phyloP scores from a whole-genome alignment of 2,797 vertebrate species.

The Miichthys miiuy region DNA sequence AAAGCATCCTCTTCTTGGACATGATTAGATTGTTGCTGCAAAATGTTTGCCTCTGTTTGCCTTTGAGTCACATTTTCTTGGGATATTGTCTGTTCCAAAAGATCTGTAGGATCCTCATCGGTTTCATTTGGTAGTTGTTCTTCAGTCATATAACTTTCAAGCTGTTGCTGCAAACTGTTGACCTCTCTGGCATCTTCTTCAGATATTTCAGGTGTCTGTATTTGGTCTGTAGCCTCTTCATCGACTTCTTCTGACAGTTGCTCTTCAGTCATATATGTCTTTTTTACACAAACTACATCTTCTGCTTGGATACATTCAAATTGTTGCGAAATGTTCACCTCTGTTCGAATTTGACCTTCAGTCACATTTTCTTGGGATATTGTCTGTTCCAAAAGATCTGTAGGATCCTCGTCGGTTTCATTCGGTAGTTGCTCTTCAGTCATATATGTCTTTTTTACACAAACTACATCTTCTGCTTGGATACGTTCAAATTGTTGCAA shows the following conservation, averaged over 20 bases:
- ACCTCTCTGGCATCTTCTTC: slow-evolving; percentile 20
- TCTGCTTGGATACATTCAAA: slow-evolving; percentile 17
- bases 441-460: slow-evolving; percentile 18
- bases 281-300: slow-evolving; percentile 9
- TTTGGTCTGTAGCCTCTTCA: background rate
- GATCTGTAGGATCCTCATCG: slow-evolving; percentile 3
- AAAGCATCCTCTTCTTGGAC: slow-evolving; percentile 15
- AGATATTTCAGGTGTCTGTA: slow-evolving; percentile 5
- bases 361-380: slow-evolving; percentile 17
- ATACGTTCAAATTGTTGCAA: slow-evolving; percentile 20
- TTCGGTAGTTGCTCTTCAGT: slow-evolving; percentile 25
- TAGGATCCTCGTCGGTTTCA: slow-evolving; percentile 16
- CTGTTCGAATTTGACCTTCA: no score
- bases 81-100: slow-evolving; percentile 10
- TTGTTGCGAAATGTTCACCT: slow-evolving; percentile 13
- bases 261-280: slow-evolving; percentile 23
- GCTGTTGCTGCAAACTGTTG: slow-evolving; percentile 14
- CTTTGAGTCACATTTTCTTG: slow-evolving; percentile 15
- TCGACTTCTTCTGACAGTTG: slow-evolving; percentile 14
- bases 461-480: slow-evolving; percentile 32
- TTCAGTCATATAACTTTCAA: slow-evolving; percentile 15
- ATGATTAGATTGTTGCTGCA: slow-evolving; percentile 10
- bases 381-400: slow-evolving; percentile 15
- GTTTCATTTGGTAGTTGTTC: slow-evolving; percentile 29
- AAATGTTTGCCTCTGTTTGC: slow-evolving; percentile 7